phyloP scores from a whole-genome alignment of 1,140 invertebrate genomes.

The Drosophila azteca region DNA sequence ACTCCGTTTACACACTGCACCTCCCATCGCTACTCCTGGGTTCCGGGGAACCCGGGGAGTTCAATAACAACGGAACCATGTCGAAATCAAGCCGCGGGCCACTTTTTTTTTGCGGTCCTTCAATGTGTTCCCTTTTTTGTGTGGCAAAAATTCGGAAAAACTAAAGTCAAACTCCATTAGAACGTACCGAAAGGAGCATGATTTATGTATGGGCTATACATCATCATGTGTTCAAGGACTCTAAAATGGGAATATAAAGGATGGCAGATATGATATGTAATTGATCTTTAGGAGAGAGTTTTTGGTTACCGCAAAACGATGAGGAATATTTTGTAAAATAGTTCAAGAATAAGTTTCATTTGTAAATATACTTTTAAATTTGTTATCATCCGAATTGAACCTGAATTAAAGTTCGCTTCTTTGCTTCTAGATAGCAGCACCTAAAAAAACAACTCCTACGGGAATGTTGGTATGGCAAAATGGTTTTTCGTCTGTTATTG shows the following conservation, averaged over 20 bases:
- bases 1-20: slow-evolving; percentile 1
- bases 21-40: background rate
- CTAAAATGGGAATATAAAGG: slow-evolving; percentile 11
- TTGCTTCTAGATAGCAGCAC: no score
- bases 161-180: slow-evolving; percentile 70
- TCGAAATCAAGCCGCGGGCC: slow-evolving; percentile 60
- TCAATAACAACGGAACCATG: slow-evolving; percentile 64
- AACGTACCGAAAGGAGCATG: slow-evolving; percentile 53
- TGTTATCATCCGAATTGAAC: no score
- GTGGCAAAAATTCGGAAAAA: slow-evolving; percentile 68
- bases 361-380: no score
- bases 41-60: slow-evolving; percentile 1
- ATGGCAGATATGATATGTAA: slow-evolving; percentile 28
- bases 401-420: no score
- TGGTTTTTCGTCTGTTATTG: no score
- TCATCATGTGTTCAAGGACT: slow-evolving; percentile 56
- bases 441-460: no score
- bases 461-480: no score
- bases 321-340: no score
- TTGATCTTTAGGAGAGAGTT: slow-evolving; percentile 15
- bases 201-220: slow-evolving; percentile 70
- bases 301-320: slow-evolving; percentile 12
- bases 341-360: no score
- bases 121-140: slow-evolving; percentile 14
- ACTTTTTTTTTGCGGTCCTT: slow-evolving; percentile 32